These are phyloP conservation scores for Enteromius paludinosus DNA, from an alignment of 2,797 vertebrate genomes.

Conservation along the genomic window DNA sequence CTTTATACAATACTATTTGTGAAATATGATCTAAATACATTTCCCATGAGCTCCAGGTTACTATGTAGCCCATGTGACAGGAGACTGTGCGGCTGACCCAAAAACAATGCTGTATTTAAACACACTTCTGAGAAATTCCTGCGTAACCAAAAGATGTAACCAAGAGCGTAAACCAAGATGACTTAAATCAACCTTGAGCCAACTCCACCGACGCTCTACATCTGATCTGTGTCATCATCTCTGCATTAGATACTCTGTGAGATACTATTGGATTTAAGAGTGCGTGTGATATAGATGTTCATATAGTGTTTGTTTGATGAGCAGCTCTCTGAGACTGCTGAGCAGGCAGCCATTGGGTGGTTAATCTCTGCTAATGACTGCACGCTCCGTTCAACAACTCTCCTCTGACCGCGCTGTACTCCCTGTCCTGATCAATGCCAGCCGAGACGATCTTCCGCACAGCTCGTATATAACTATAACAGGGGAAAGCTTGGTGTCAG, in stretches of 20 bases:
- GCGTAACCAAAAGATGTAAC: not conserved
- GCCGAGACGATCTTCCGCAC: constrained; percentile 77
- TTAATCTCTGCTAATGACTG: constrained; percentile 78
- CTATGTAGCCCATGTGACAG: not conserved
- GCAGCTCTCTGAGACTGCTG: constrained; percentile 29
- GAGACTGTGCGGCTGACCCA: constrained; percentile 4
- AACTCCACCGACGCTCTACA: not conserved
- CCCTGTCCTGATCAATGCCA: constrained; percentile 79
- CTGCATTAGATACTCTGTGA: constrained; percentile 30
- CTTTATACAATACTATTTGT: constrained; percentile 19
- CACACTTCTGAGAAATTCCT: not conserved
- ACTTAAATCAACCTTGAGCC: constrained; percentile 1
- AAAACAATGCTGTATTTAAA: constrained; percentile 29
- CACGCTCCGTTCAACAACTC: constrained; percentile 69
- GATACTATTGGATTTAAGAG: constrained; percentile 35
- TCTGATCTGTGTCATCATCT: constrained; percentile 32
- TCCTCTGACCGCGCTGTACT: constrained; percentile 78
- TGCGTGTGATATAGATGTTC: constrained; percentile 7
- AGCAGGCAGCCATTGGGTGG: constrained; percentile 67
- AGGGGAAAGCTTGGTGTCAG: constrained; percentile 1
- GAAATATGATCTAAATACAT: constrained; percentile 34
- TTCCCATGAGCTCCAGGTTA: constrained; percentile 24
- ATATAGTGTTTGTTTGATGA: constrained; percentile 35
- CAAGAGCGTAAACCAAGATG: not conserved
- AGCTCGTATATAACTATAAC: constrained; percentile 70